Evolutionary conservation across 2,888 invertebrate species (phyloP).

Genomic region (Dioctria linearis): DNA sequence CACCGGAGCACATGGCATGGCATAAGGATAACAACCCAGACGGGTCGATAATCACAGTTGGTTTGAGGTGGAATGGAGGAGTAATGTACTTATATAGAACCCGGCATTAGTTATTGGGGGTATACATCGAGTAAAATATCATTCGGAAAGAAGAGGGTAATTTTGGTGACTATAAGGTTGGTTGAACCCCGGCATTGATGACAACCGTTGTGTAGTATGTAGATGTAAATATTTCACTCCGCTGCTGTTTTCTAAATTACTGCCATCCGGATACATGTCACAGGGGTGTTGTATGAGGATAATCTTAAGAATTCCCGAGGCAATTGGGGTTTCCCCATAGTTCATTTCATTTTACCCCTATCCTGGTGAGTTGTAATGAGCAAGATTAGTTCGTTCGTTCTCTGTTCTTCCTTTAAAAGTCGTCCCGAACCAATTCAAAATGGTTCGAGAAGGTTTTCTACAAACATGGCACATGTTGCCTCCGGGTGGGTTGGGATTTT

Average conservation of each 20-base stretch:
- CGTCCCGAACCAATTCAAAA: neutral
- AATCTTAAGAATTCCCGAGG: neutral
- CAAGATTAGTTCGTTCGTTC: neutral
- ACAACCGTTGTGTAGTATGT: neutral
- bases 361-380: neutral
- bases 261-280: neutral
- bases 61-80: neutral
- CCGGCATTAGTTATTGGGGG: conserved; percentile 38
- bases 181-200: neutral
- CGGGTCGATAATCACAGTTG: conserved; percentile 41
- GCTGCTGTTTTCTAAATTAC: neutral
- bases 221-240: neutral
- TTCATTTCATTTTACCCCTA: neutral
- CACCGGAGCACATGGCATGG: conserved; percentile 23
- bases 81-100: neutral
- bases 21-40: conserved; percentile 49
- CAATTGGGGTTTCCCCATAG: neutral
- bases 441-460: neutral
- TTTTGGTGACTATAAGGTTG: conserved; percentile 1
- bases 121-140: conserved; percentile 4
- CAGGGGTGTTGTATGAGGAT: neutral
- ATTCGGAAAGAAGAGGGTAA: neutral
- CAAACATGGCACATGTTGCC: neutral
- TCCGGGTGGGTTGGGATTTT: neutral
- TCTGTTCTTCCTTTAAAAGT: neutral